phyloP scores from a whole-genome alignment of 2,888 invertebrate species.

The Philaethria dido region DNA sequence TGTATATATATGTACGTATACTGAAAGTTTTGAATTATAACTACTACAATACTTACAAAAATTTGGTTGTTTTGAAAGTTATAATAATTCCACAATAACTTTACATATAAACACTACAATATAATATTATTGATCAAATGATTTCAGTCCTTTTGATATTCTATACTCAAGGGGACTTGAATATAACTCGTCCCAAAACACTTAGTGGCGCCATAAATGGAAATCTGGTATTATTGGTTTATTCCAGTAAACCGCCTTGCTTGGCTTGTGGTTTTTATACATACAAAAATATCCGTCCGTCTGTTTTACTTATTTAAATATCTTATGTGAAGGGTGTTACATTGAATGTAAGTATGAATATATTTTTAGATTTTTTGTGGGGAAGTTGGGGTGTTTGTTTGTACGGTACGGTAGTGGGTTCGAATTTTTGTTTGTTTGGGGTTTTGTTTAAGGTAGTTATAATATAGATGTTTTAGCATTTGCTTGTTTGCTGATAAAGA shows the following conservation, averaged over 20 bases:
- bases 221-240: conserved; percentile 40
- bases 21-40: too few species aligned
- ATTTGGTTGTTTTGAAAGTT: too few species aligned
- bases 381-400: not conserved
- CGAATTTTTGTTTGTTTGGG: not conserved
- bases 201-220: conserved; percentile 33
- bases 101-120: not conserved
- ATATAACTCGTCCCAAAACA: conserved; percentile 30
- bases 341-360: not conserved
- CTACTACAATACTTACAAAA: too few species aligned
- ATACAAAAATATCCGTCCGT: conserved; percentile 30
- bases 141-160: conserved; percentile 19
- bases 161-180: conserved; percentile 14
- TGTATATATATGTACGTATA: too few species aligned
- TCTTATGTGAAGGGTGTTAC: not conserved
- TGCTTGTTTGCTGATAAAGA: too few species aligned
- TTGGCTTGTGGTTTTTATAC: conserved; percentile 20
- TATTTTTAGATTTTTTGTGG: not conserved
- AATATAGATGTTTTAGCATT: too few species aligned
- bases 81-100: too few species aligned
- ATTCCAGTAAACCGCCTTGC: conserved; percentile 29
- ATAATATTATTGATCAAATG: not conserved
- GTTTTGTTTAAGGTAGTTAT: too few species aligned
- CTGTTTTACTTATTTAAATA: conserved; percentile 22
- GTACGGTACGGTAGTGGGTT: not conserved